Base-by-base conservation (phyloP, 1,140 invertebrate species). In the Zelostemma sp. region DNA sequence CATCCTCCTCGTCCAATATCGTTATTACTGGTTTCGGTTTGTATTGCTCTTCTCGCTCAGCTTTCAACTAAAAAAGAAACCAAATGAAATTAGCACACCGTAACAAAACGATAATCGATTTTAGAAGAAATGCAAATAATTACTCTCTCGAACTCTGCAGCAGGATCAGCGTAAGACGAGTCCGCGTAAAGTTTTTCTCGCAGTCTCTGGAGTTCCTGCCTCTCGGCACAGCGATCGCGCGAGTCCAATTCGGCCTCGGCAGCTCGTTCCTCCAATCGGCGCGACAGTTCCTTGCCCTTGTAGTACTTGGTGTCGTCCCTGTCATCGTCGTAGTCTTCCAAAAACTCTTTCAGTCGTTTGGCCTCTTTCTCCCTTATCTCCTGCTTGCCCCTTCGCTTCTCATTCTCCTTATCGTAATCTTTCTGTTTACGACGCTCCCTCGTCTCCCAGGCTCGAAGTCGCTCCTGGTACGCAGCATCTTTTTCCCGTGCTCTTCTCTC, bases 311-410 rank as follows among this genome's bases (percentile, higher is more conserved):
- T 88, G 82, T 99, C 98, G 84, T 99, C 96, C 46, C 95, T 88
- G 85, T 99, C 96, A 83, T 99, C 97, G 83, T 99, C 97, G 81
- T 99, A 99, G 84, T 99, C 97, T 85, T 99, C 97, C 6, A 99
- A 88, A 81, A 99, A 99, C 87, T 99, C 96, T 83, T 97, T 97
- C 9, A 99, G 87, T 35, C 95, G 89, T 85, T 96, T 95, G 0
- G 96, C 97, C 86, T 99, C 97, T 62, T 90, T 90, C 78, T 93
- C 90, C 58, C 94, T 84, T 78, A 97, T 95, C 70, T 95, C 92
- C 77, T 95, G 92, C 74, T 93, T 92, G 57, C 91, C 86, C 19
- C 92, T 87, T 78, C 96, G 94, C 74, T 95, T 92, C 71, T 97
- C 92, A 41, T 90, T 88, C 82, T 97, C 95, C 78, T 95, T 95